A percentile compares a stretch with the other conserved stretches of the same genome.
These are phyloP conservation scores for Papilio helenus DNA, from an alignment of 1,140 invertebrate genomes.

Conservation along the genomic window DNA sequence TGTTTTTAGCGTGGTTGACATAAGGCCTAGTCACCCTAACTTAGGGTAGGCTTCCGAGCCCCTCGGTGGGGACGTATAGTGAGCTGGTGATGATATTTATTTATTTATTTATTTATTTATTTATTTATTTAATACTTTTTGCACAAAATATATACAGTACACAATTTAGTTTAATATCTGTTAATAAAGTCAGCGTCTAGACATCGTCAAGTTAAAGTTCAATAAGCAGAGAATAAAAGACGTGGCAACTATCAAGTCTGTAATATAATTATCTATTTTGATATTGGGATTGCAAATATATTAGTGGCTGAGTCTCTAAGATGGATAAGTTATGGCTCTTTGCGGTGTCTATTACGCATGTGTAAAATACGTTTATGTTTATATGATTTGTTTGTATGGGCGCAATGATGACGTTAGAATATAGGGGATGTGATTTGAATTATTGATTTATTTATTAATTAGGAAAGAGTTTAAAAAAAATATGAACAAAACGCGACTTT, in stretches of 20 bases:
- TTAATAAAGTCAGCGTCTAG: slow-evolving; percentile 1
- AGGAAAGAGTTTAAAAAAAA: too few relatives aligned
- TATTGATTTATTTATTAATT: too few relatives aligned
- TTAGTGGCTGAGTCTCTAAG: slow-evolving; percentile 16
- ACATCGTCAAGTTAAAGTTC: slow-evolving; percentile 3
- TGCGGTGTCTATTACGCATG: slow-evolving; percentile 38
- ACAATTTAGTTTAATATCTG: background rate
- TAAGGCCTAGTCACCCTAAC: too few relatives aligned
- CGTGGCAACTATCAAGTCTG: slow-evolving; percentile 5
- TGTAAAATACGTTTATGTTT: slow-evolving; percentile 40
- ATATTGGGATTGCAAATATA: slow-evolving; percentile 38
- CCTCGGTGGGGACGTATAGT: too few relatives aligned
- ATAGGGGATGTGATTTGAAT: slow-evolving; percentile 12
- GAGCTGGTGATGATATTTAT: too few relatives aligned
- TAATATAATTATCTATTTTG: slow-evolving; percentile 37
- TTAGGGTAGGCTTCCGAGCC: too few relatives aligned
- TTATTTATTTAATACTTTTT: too few relatives aligned
- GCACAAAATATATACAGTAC: too few relatives aligned
- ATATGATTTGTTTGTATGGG: slow-evolving; percentile 39
- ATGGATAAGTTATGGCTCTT: slow-evolving; percentile 34
- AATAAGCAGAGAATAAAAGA: slow-evolving; percentile 2
- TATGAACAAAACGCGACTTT: background rate
- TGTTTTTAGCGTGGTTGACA: too few relatives aligned
- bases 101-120: too few relatives aligned
- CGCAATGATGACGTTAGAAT: slow-evolving; percentile 37